Base-by-base conservation (phyloP, 1,140 invertebrate species). In the Bombus ignitus region DNA sequence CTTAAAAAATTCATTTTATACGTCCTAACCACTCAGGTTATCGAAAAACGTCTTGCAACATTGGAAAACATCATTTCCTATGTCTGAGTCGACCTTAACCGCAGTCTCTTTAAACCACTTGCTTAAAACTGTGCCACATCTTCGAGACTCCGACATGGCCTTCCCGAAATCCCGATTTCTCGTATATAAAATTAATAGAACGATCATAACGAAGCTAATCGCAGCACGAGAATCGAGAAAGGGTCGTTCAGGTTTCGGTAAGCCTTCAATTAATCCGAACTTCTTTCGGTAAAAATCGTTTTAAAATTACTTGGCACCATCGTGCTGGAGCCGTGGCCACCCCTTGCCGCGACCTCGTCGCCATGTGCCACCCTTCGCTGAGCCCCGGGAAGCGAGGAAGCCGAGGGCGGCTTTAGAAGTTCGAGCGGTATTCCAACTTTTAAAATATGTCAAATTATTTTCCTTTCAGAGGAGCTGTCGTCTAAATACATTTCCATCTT, bases 381-480 rank as follows among this genome's bases (percentile, higher is more conserved):
- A 90, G 80, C 81, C 83, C 59, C 76, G 35, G 89, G 76, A 77
- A 84, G 86, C 85, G 83, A 90, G 75, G 81, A 83, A 87, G 87
- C 72, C 76, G 84, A 81, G 83, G 81, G 87, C 88, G 92, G 89
- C 93, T 93, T 93, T 90, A 91, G 77, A 93, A 94, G 89, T 94
- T 93, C 88, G 86, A 91, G 89, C 91, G 91, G 92, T 93, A 94
- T 93, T 94, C 91, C 88, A 92, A 92, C 93, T 93, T 92, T 93
- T 93, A 93, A 94, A 94, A 94, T 94, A 94, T 94, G 92, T 94
- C 93, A 93, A 94, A 94, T 94, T 93, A 93, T 93, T 93, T 94
- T 90, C 91, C 90, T 92, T 88, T 92, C 89, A 92, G 87, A 87
- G 89, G 79, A 86, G 81, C 90, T 88, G 88, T 90, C 87, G 88